A percentile compares a stretch with the other conserved stretches of the same genome.
Evolutionary conservation across 2,797 vertebrate genomes (phyloP).

Genomic region (Aphelocoma californica): DNA sequence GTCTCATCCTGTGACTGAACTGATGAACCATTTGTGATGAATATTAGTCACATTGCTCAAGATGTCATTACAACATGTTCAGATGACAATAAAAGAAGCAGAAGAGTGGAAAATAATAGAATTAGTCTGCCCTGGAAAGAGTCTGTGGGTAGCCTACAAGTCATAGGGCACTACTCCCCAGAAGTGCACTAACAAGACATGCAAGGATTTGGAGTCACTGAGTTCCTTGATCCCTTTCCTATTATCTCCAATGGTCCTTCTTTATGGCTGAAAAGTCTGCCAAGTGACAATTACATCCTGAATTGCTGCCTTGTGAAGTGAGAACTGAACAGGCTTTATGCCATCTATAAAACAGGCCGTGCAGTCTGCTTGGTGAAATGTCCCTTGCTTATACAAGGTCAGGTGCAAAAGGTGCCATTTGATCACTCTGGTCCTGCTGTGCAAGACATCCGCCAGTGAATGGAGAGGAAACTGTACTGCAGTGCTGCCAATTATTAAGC

Average conservation of each 20-base stretch:
- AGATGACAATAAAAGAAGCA: background rate
- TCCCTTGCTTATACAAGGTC: background rate
- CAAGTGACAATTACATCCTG: constrained; percentile 4
- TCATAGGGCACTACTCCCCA: background rate
- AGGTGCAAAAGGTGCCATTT: background rate
- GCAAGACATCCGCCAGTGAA: fast-evolving
- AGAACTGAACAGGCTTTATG: background rate
- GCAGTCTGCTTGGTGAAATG: background rate
- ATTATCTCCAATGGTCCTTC: background rate
- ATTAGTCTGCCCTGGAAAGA: background rate
- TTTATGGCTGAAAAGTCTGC: background rate
- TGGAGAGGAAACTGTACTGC: background rate
- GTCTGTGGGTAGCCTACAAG: background rate
- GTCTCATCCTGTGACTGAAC: background rate
- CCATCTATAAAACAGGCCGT: background rate
- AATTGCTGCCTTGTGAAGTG: constrained; percentile 6
- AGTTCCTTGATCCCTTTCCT: background rate
- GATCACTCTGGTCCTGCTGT: background rate
- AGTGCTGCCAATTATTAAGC: background rate
- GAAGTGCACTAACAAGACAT: background rate
- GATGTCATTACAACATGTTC: background rate
- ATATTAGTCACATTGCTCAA: background rate
- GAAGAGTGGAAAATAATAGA: background rate
- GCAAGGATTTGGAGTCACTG: background rate
- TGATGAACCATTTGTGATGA: background rate